A percentile compares a stretch with the other conserved stretches of the same genome.
Evolutionary conservation across 2,797 vertebrate genomes (phyloP).

Genomic region (Lycodopsis pacificus): DNA sequence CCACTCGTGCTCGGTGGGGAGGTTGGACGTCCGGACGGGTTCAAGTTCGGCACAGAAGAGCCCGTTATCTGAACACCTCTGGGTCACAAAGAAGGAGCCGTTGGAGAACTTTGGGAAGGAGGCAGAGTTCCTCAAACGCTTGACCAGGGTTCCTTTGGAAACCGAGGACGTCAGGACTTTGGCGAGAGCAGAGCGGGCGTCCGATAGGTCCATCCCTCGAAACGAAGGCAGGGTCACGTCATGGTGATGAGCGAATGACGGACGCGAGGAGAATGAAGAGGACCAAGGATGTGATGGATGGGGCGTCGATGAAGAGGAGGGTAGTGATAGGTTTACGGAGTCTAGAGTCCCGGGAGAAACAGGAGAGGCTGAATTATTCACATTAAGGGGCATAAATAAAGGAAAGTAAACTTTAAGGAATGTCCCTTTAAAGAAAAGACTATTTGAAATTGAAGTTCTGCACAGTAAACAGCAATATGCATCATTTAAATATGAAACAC

Average conservation of each 20-base stretch:
- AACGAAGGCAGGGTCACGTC: constrained; percentile 32
- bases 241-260: constrained; percentile 32
- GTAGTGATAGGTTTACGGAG: constrained; percentile 18
- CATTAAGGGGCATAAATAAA: neutral
- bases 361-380: constrained; percentile 24
- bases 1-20: constrained; percentile 52
- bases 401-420: neutral
- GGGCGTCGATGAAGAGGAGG: constrained; percentile 37
- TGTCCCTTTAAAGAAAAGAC: neutral
- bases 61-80: neutral
- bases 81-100: constrained; percentile 8
- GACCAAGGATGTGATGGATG: constrained; percentile 7
- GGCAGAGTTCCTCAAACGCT: constrained; percentile 49
- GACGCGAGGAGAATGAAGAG: constrained; percentile 27
- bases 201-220: constrained; percentile 45
- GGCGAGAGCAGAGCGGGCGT: constrained; percentile 65
- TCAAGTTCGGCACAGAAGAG: neutral
- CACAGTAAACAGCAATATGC: neutral
- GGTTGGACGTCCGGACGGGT: constrained; percentile 10
- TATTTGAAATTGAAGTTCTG: neutral
- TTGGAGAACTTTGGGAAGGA: constrained; percentile 23
- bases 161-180: constrained; percentile 70
- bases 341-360: constrained; percentile 37
- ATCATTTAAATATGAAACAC: neutral
- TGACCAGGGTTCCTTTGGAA: constrained; percentile 53